Base-by-base conservation (phyloP, 2,888 invertebrate genomes). In the Agriotes lineatus region DNA sequence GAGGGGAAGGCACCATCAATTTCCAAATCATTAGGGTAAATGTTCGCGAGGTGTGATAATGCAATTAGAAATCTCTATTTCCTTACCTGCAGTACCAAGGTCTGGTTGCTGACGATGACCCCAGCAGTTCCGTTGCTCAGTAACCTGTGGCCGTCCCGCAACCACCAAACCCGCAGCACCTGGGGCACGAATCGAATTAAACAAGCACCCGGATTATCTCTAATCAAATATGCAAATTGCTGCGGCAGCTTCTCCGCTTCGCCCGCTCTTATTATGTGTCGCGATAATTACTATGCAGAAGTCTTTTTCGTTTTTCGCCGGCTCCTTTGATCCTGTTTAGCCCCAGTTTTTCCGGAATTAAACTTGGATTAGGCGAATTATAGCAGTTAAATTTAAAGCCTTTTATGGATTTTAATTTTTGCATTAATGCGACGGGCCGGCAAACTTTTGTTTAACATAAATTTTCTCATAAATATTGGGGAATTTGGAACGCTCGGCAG, bases 81-180 rank as follows among this genome's bases (percentile, higher is more conserved):
- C 33, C 79, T 77, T 75, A 84, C 89, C 86, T 94, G 94, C 48
- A 94, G 87, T 0, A 94, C 93, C 67, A 94, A 85, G 75, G 93
- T 93, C 83, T 94, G 94, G 84, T 94, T 93, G 80, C 92, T 92
- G 72, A 94, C 90, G 67, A 94, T 91, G 50, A 93, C 90, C 1
- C 93, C 93, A n/a, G 90, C 89, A 5, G 90, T 90, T 4, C 89
- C 87, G 79, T 93, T 93, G 77, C 92, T 92, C 76, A 89, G 86
- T 58, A 91, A 82, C 72, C 88, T 85, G 75, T 87, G 88, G 67
- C 92, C 92, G 90, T 94, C 87, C 50, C 82, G 72, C 44, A 84
- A 75, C 78, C 83, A 81, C 82, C 82, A 83, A 20, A 84, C 84
- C 65, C 83, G 73, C 67, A 81, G 78, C 50, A 83, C 84, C 84